Conservation (phyloP, 2,113 vertebrate genomes). For the Passer montanus region DNA sequence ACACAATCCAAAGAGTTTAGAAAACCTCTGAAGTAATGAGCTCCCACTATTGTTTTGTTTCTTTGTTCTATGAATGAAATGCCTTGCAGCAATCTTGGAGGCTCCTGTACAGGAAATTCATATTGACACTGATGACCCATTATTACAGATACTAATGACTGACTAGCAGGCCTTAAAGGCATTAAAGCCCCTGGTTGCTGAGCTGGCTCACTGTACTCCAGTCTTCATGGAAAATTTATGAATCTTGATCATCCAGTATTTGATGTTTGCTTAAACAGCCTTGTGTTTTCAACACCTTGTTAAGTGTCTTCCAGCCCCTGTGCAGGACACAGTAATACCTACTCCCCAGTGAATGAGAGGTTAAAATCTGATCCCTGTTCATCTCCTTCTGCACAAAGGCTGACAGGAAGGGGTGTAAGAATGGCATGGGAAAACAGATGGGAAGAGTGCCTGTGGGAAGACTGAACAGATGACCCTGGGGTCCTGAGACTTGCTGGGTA, state of each 20-base stretch:
- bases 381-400: background rate
- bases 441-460: constrained; percentile 14
- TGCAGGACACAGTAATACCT: background rate
- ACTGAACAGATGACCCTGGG: background rate
- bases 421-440: constrained; percentile 32
- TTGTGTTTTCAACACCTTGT: background rate
- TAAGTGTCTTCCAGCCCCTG: background rate
- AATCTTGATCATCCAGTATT: background rate
- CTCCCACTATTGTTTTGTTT: background rate
- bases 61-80: constrained; percentile 31
- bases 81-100: constrained; percentile 18
- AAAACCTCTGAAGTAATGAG: constrained; percentile 23
- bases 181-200: background rate
- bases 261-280: background rate
- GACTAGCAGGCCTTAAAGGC: background rate
- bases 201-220: background rate
- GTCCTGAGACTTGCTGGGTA: background rate
- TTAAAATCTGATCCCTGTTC: background rate
- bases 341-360: background rate
- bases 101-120: background rate
- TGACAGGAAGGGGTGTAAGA: constrained; percentile 1
- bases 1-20: background rate
- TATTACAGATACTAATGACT: background rate
- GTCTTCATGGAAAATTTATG: background rate
- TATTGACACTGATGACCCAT: background rate